phyloP scores from a whole-genome alignment of 2,797 vertebrate genomes.

The Anas bahamensis region DNA sequence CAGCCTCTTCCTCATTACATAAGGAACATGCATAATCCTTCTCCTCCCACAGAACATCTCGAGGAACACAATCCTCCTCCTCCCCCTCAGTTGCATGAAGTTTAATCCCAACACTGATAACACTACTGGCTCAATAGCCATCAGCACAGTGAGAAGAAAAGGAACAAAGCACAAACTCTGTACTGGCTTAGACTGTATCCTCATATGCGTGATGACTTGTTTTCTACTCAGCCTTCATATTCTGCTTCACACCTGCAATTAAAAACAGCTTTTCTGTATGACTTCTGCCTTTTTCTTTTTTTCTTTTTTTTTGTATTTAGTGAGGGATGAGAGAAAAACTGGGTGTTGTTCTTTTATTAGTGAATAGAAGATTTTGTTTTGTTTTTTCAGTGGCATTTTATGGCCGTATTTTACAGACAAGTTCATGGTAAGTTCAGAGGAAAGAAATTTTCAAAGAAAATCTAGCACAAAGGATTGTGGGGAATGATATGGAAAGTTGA shows the following conservation, averaged over 20 bases:
- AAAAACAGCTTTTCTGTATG: not conserved
- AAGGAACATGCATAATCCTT: slow-evolving; percentile 65
- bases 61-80: slow-evolving; percentile 57
- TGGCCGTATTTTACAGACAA: slow-evolving; percentile 55
- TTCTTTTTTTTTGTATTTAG: not conserved
- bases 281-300: not conserved
- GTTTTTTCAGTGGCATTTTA: slow-evolving; percentile 47
- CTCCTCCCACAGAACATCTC: slow-evolving; percentile 73
- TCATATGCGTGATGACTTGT: not conserved
- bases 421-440: slow-evolving; percentile 81
- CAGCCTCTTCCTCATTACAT: slow-evolving; percentile 63
- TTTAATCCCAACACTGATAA: slow-evolving; percentile 59
- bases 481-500: slow-evolving; percentile 75
- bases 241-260: not conserved
- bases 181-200: not conserved
- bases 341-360: not conserved
- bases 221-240: not conserved
- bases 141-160: not conserved
- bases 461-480: slow-evolving; percentile 71
- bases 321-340: not conserved
- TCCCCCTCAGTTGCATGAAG: slow-evolving; percentile 59
- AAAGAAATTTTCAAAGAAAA: slow-evolving; percentile 82
- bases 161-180: not conserved
- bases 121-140: slow-evolving; percentile 54
- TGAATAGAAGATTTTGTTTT: not conserved